Evolutionary conservation across 2,888 invertebrate genomes (phyloP), one percentile per base, ranked within the genome.

Genomic region (Ethmia dodecea): DNA sequence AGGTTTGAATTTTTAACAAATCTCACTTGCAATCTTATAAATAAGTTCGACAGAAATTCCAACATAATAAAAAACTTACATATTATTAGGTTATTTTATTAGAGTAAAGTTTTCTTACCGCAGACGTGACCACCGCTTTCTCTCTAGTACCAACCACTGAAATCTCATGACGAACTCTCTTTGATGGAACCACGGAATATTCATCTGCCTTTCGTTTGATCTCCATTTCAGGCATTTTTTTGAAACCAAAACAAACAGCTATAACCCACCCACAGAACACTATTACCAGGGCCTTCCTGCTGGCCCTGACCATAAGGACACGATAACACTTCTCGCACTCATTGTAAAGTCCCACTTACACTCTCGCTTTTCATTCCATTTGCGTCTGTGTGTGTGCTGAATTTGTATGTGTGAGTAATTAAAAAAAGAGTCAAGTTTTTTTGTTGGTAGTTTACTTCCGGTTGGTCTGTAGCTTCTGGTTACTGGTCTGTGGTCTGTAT

Each of bases 131-230:
- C n/a, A 93, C 88, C 9, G 92, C 91, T 66, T 92, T 93, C 65
- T 93, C 93, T 60, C 92, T 89, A 46, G 90, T 92, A 31, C 90
- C 91, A 10, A 89, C 88, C 1, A 88, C 84, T n/a, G 92, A 88
- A 44, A 86, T 77, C 66, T 95, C 95, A 88, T 89, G 92, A 60
- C 90, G 90, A 2, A 88, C 89, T 52, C 90, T 90, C 62, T 94
- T 94, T 0, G 89, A 66, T 20, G 88, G 81, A 5, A 91, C 89
- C 12, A 91, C 49, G 5, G 90, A 87, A 40, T 74, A 78, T 18
- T 91, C 91, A 9, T 90, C 89, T 1, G 88, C 90, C 75, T 90
- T 91, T 46, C 91, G 69, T 78, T 92, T 92, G 47, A 73, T 67
- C 54, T 90, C 90, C 40, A 88, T 57, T 55, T 80, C 79, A 18